phyloP scores from a whole-genome alignment of 2,888 invertebrate genomes.

The Agrochola lychnidis region DNA sequence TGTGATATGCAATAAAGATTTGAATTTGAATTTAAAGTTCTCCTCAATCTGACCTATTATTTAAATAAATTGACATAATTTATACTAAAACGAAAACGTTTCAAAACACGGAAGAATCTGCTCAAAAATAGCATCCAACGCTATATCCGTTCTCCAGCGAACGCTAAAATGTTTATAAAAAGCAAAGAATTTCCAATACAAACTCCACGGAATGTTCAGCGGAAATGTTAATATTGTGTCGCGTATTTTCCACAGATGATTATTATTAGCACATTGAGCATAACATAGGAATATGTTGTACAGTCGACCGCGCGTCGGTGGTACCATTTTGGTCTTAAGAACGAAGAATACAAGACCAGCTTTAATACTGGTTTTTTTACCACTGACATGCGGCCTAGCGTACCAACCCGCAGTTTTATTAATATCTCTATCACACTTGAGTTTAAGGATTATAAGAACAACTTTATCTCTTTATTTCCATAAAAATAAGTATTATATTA shows the following conservation, averaged over 20 bases:
- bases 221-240: conserved; percentile 57
- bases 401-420: background rate
- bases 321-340: no score
- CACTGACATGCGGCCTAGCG: background rate
- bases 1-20: no score
- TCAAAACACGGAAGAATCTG: background rate
- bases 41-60: background rate
- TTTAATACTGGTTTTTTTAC: background rate
- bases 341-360: background rate
- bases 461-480: background rate
- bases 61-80: background rate
- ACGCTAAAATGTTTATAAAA: conserved; percentile 23
- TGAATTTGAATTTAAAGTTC: no score
- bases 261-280: conserved; percentile 47
- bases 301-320: no score
- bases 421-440: conserved; percentile 2
- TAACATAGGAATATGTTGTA: conserved; percentile 9
- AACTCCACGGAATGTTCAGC: conserved; percentile 27
- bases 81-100: background rate
- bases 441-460: background rate
- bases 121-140: conserved; percentile 8
- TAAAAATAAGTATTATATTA: background rate
- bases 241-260: conserved; percentile 32
- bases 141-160: conserved; percentile 25
- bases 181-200: conserved; percentile 34